phyloP scores from a whole-genome alignment of 2,113 vertebrate species.

The human region DNA sequence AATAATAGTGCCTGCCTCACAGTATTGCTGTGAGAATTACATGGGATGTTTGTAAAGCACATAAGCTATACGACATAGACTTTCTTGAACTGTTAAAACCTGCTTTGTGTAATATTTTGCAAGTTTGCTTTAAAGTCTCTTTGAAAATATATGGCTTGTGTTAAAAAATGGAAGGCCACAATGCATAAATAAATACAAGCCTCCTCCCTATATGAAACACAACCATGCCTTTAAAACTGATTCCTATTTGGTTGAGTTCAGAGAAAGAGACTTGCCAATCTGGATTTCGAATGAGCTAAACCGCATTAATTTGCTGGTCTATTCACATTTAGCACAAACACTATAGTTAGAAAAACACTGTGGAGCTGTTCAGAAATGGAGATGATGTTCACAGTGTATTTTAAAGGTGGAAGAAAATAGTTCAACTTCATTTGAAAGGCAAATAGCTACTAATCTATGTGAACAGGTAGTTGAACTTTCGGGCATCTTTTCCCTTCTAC shows the following conservation, averaged over 20 bases:
- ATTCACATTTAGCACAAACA: slow-evolving; percentile 75
- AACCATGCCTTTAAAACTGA: slow-evolving; percentile 28
- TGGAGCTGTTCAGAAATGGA: slow-evolving; percentile 69
- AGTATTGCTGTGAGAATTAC: background rate
- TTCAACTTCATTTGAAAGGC: slow-evolving; percentile 76
- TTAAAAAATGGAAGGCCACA: background rate
- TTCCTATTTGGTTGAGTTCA: slow-evolving; percentile 53
- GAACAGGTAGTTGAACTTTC: slow-evolving; percentile 69
- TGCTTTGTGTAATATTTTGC: slow-evolving; percentile 23
- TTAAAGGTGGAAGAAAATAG: slow-evolving; percentile 78
- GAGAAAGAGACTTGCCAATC: slow-evolving; percentile 76
- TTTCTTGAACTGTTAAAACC: slow-evolving; percentile 19
- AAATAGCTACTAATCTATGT: slow-evolving; percentile 63
- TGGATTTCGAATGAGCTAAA: slow-evolving; percentile 54
- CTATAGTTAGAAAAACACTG: slow-evolving; percentile 73
- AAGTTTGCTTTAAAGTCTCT: background rate
- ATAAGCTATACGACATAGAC: background rate
- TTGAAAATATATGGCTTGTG: background rate
- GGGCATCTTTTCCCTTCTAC: slow-evolving; percentile 47
- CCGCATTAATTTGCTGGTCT: slow-evolving; percentile 78
- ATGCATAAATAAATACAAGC: background rate
- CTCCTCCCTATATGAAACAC: background rate
- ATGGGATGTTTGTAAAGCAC: background rate
- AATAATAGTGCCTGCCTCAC: background rate
- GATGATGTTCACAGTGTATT: slow-evolving; percentile 74